Percentiles rank a stretch among this genome's conserved stretches.
Evolutionary conservation across 1,140 invertebrate species (phyloP).

Genomic region (Chelonus insularis): DNA sequence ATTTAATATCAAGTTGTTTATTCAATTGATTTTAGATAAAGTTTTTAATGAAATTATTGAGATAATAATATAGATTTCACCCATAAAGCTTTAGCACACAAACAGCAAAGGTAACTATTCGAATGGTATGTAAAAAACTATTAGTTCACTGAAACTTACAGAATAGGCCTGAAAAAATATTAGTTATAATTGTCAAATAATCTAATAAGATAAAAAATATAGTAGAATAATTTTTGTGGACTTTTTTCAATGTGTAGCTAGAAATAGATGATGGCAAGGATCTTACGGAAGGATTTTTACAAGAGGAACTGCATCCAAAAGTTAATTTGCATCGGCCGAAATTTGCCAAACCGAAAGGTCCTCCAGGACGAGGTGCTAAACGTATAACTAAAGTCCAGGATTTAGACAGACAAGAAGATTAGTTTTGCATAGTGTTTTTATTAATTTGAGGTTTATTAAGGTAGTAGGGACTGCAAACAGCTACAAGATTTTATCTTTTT

Average conservation of each 20-base stretch:
- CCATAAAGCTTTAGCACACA: not conserved
- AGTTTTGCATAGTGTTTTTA: slow-evolving; percentile 29
- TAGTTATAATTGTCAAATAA: not conserved
- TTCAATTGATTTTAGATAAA: not conserved
- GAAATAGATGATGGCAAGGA: slow-evolving; percentile 90
- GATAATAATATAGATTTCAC: not conserved
- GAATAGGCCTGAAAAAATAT: slow-evolving; percentile 49
- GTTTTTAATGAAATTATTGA: not conserved
- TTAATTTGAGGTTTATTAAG: slow-evolving; percentile 11
- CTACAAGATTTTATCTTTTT: slow-evolving; percentile 4
- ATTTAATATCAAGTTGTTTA: slow-evolving; percentile 25
- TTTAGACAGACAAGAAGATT: slow-evolving; percentile 39
- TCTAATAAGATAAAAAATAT: slow-evolving; percentile 8
- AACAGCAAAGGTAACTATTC: slow-evolving; percentile 30
- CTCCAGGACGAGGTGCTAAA: slow-evolving; percentile 87
- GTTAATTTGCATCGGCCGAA: slow-evolving; percentile 86
- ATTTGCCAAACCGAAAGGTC: slow-evolving; percentile 94
- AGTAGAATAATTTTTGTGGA: slow-evolving; percentile 33
- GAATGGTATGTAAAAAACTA: slow-evolving; percentile 44
- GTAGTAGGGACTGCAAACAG: slow-evolving; percentile 3
- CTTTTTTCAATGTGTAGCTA: slow-evolving; percentile 67
- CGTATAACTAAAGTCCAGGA: slow-evolving; percentile 78
- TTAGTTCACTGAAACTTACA: slow-evolving; percentile 40
- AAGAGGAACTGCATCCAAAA: slow-evolving; percentile 94
- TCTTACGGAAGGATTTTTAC: slow-evolving; percentile 85